Evolutionary conservation across 2,113 vertebrate species (phyloP).

Genomic region (Semnornis frantzii): DNA sequence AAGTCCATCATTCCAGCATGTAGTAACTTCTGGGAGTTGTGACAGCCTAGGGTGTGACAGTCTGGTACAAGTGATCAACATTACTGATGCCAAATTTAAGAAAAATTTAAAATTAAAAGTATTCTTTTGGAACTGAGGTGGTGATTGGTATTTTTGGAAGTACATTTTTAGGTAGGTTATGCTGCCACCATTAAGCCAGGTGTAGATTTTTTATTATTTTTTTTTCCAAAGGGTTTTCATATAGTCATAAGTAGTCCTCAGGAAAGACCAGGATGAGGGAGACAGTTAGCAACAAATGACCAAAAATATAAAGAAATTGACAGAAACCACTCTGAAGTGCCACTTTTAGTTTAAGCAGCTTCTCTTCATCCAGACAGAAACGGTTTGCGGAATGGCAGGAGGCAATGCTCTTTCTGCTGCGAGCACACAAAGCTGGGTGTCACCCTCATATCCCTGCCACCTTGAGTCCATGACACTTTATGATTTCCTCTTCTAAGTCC

Average conservation of each 20-base stretch:
- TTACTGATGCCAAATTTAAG: not conserved
- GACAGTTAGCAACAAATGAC: not conserved
- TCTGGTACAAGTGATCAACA: not conserved
- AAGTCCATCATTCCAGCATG: not conserved
- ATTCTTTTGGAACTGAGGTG: not conserved
- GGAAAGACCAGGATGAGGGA: not conserved
- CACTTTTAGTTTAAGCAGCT: not conserved
- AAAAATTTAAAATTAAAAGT: not conserved
- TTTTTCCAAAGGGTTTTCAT: not conserved
- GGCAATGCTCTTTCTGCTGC: not conserved
- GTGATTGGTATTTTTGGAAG: not conserved
- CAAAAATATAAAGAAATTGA: not conserved
- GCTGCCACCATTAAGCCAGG: not conserved
- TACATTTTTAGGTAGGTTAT: not conserved
- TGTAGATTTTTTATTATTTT: not conserved
- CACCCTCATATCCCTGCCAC: not conserved
- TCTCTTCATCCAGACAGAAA: not conserved
- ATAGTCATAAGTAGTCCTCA: not conserved
- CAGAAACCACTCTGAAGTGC: not conserved
- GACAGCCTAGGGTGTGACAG: not conserved
- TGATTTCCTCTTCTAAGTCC: constrained; percentile 13
- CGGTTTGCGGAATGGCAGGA: not conserved
- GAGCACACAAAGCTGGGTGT: not conserved
- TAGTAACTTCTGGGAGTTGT: not conserved
- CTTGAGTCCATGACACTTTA: not conserved